Evolutionary conservation across 2,113 vertebrate genomes (phyloP).

Genomic region (Pterocles orientalis): DNA sequence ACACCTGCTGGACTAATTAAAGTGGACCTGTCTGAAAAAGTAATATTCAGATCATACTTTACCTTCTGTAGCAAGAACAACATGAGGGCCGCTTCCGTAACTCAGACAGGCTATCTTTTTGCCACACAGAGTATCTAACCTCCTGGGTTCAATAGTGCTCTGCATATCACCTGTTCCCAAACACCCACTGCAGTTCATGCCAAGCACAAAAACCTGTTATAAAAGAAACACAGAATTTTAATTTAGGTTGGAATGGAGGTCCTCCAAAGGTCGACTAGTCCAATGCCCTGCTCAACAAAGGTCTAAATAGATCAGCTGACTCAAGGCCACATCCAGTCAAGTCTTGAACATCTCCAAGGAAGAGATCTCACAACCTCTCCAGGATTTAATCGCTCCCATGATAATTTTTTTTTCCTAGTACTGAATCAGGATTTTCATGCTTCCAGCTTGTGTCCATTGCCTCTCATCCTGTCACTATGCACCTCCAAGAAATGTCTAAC

Average conservation of each 20-base stretch:
- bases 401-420: background rate
- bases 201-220: constrained; percentile 92
- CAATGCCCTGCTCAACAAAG: background rate
- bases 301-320: background rate
- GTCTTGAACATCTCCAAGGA: background rate
- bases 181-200: constrained; percentile 96
- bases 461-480: background rate
- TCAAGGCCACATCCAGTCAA: background rate
- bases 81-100: constrained; percentile 96
- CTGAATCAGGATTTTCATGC: background rate
- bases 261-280: background rate
- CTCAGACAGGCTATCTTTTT: constrained; percentile 94
- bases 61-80: constrained; percentile 94
- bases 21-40: background rate
- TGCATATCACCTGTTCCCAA: constrained; percentile 92
- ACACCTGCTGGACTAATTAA: too few species aligned
- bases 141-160: constrained; percentile 91
- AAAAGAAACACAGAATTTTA: constrained; percentile 23
- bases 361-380: background rate
- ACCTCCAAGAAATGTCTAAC: background rate
- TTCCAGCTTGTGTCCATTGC: background rate
- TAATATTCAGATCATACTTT: background rate
- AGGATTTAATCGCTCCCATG: background rate
- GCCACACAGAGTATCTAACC: constrained; percentile 88
- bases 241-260: background rate